Evolutionary conservation across 1,140 invertebrate genomes (phyloP).

Genomic region (Pinna nobilis): DNA sequence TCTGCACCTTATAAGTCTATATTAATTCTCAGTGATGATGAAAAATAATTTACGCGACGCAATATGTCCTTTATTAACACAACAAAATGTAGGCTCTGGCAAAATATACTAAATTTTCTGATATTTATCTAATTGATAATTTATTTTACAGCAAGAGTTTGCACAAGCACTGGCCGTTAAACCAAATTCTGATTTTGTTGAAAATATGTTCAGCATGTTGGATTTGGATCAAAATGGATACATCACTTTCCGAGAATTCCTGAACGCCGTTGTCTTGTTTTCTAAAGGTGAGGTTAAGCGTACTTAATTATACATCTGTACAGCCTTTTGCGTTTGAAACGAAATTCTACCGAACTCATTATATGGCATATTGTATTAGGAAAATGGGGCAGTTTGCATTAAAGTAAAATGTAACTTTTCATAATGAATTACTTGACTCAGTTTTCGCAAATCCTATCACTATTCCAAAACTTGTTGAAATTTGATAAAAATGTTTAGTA

Average conservation of each 20-base stretch:
- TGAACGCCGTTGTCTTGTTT: constrained; percentile 94
- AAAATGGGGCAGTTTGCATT: no score
- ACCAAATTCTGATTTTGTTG: constrained; percentile 95
- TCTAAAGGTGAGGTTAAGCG: constrained; percentile 75
- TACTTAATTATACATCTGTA: neutral
- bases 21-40: no score
- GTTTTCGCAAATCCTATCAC: no score
- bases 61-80: neutral
- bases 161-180: constrained; percentile 98
- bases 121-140: neutral
- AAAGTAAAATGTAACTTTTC: no score
- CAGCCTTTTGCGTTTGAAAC: neutral
- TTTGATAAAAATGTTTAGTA: no score
- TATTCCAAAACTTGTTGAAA: no score
- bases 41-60: neutral
- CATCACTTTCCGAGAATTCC: constrained; percentile 98
- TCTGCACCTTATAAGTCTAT: no score
- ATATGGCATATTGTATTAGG: no score
- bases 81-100: neutral
- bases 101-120: neutral
- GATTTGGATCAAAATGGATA: constrained; percentile 96
- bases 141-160: constrained; percentile 86
- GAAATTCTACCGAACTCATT: no score
- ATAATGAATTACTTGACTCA: no score
- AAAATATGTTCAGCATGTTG: constrained; percentile 99